Percentiles rank a stretch among this genome's conserved stretches.
phyloP scores from a whole-genome alignment of 2,797 vertebrate genomes.

The Emys orbicularis region DNA sequence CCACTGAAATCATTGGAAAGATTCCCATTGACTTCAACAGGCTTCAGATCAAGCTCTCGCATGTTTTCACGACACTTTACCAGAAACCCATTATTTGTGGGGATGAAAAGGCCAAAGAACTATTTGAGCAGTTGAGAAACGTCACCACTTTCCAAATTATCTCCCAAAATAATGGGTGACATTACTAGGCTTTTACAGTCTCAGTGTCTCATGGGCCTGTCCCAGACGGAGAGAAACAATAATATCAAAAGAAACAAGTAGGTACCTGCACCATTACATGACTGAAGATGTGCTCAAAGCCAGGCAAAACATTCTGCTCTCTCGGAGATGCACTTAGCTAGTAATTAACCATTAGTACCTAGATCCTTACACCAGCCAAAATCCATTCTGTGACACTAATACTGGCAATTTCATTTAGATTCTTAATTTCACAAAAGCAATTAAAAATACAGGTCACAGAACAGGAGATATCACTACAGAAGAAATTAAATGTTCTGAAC shows the following conservation, averaged over 20 bases:
- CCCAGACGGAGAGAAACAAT: background rate
- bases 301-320: background rate
- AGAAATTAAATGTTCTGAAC: background rate
- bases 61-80: background rate
- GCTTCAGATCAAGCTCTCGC: background rate
- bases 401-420: slow-evolving; percentile 31
- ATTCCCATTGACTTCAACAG: background rate
- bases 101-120: background rate
- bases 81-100: background rate
- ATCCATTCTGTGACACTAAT: slow-evolving; percentile 9
- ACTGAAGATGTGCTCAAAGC: background rate
- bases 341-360: slow-evolving; percentile 10
- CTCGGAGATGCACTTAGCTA: background rate
- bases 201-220: background rate
- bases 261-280: background rate
- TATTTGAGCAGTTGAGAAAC: background rate
- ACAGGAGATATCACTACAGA: background rate
- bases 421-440: background rate
- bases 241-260: background rate
- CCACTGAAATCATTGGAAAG: background rate
- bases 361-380: slow-evolving; percentile 2
- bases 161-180: background rate
- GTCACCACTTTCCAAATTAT: background rate
- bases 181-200: background rate
- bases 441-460: background rate